Percentiles rank a stretch among this genome's conserved stretches.
These are phyloP conservation scores for Ramphastos sulfuratus DNA, from an alignment of 2,113 vertebrate species.

Conservation along the genomic window DNA sequence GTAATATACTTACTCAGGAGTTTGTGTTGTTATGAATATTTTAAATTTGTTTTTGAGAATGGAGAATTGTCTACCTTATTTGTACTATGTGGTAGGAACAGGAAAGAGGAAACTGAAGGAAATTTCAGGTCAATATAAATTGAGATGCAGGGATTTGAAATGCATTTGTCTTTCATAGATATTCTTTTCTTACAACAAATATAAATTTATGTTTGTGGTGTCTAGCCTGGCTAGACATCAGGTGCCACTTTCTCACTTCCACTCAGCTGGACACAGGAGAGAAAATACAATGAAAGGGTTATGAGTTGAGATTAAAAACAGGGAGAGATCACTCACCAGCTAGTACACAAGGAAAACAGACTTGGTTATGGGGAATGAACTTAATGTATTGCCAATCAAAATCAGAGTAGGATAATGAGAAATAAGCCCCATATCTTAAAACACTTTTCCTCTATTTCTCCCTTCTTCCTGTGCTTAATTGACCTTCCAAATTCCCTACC, in stretches of 20 bases:
- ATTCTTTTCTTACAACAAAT: background rate
- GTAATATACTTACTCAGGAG: background rate
- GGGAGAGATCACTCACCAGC: background rate
- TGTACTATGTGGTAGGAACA: background rate
- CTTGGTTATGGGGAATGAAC: background rate
- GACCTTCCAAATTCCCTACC: background rate
- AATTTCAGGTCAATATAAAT: background rate
- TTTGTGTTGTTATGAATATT: background rate
- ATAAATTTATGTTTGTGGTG: background rate
- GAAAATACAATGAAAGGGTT: background rate
- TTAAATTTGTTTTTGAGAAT: background rate
- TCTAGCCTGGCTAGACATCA: background rate
- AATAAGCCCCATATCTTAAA: too few relatives aligned
- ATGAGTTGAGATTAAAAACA: background rate
- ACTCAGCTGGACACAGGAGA: background rate
- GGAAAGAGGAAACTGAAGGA: background rate
- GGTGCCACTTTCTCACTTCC: accelerated
- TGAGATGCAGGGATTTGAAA: accelerated
- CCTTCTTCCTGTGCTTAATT: too few relatives aligned
- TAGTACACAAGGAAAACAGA: background rate
- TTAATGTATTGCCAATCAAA: background rate
- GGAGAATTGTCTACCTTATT: background rate
- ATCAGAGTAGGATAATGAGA: too few relatives aligned
- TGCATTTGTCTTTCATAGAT: background rate
- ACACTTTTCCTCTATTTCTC: too few relatives aligned